These are phyloP conservation scores for Acropternis orthonyx DNA, from an alignment of 2,797 vertebrate genomes.

Conservation along the genomic window DNA sequence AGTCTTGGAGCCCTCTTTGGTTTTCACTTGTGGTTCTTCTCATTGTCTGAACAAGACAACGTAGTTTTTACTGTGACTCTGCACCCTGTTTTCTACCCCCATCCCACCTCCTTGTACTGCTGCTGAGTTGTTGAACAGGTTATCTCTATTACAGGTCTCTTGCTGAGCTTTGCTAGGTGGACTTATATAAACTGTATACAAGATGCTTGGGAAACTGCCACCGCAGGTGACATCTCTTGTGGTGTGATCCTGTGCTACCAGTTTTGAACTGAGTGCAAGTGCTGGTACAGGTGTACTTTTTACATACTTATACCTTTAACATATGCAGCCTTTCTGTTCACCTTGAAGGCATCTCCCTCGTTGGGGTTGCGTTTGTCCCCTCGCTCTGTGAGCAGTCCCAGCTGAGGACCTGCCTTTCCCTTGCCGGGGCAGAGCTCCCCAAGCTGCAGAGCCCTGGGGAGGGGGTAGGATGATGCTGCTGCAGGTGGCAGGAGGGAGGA, in stretches of 20 bases:
- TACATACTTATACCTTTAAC: not conserved
- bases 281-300: not conserved
- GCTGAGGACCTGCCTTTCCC: not conserved
- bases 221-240: not conserved
- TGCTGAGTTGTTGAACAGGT: not conserved
- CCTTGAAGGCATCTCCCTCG: not conserved
- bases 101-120: not conserved
- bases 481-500: not conserved
- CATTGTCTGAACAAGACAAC: not conserved
- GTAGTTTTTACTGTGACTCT: not conserved
- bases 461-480: rapidly evolving
- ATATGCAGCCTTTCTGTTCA: not conserved
- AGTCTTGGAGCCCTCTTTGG: not conserved
- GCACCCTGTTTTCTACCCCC: not conserved
- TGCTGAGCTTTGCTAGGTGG: not conserved
- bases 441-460: not conserved
- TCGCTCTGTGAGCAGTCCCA: rapidly evolving
- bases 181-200: not conserved
- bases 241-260: not conserved
- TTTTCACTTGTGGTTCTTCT: not conserved
- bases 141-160: not conserved
- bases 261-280: not conserved
- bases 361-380: rapidly evolving
- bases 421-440: rapidly evolving
- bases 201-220: not conserved